phyloP scores from a whole-genome alignment of 2,888 invertebrate species.

The Oligia fasciuncula region DNA sequence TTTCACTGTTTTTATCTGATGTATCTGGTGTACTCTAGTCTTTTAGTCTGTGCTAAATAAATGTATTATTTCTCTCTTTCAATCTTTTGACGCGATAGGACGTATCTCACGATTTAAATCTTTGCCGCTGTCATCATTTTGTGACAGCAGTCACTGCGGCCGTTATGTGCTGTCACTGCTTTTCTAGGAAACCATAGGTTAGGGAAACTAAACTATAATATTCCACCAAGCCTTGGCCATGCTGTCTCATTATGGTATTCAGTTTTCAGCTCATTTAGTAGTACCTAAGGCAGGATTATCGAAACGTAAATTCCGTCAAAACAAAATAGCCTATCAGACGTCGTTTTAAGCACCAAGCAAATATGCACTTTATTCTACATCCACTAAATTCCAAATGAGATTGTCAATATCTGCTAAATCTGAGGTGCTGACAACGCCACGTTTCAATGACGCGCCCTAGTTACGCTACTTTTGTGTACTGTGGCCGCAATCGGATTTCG shows the following conservation, averaged over 20 bases:
- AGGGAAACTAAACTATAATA: not conserved
- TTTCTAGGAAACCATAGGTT: no score
- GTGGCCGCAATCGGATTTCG: slow-evolving; percentile 17
- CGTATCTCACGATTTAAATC: no score
- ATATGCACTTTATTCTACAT: not conserved
- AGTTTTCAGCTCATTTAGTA: not conserved
- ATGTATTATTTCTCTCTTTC: no score
- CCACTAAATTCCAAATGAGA: not conserved
- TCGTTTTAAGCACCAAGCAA: not conserved
- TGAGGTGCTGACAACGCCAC: not conserved
- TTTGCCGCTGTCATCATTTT: no score
- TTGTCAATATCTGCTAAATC: not conserved
- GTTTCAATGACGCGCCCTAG: slow-evolving; percentile 12
- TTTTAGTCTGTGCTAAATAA: no score
- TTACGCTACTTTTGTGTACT: slow-evolving; percentile 16
- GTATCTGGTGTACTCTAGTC: no score
- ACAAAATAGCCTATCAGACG: not conserved
- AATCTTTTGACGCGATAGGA: no score
- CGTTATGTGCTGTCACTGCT: no score
- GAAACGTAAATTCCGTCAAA: not conserved
- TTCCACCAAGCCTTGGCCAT: not conserved
- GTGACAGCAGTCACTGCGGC: no score
- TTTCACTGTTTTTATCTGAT: no score
- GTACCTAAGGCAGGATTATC: not conserved
- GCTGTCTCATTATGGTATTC: no score